Evolutionary conservation across 1,140 invertebrate species (phyloP), one percentile per base, ranked within the genome.

Genomic region (Drosophila triauraria): DNA sequence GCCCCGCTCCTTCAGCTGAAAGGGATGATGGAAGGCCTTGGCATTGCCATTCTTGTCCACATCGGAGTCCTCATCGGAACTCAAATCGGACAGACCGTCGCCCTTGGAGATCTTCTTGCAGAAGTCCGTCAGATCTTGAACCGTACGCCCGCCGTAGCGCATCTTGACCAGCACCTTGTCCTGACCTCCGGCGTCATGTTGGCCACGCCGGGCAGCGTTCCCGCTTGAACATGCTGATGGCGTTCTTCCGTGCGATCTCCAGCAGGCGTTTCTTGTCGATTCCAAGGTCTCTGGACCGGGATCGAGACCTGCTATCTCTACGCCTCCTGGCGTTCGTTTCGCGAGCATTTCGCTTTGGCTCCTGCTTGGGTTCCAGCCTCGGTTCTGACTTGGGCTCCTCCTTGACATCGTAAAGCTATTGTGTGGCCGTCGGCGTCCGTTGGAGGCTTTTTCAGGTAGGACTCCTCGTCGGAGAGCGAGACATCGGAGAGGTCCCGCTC

Each of bases 81-180:
- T 95, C n/a, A 96, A 94, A 72, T 95, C 96, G 1, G 96, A 96
- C 23, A 96, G 92, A 90, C 97, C 96, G 93, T 98, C 97, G 78
- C 96, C 97, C 82, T 96, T 96, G 25, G 97, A 97, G 30, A 99
- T 94, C 78, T 96, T 96, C 91, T 98, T 97, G 93, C 98, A 99
- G 93, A 98, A 99, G 92, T 98, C 97, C 93, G 94, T 98, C n/a
- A 98, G 93, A 94, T 98, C 97, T 84, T 98, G 97, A 5, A 99
- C 97, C 62, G 97, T 97, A 93, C 98, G 98, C 30, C 93, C 97
- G 63, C 97, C 97, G 78, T 97, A 96, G 93, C 97, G 96, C 91
- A 98, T 96, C 48, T 96, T 95, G 13, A 96, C 95, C 85, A 97
- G 95, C 57, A 96, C 95, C 93, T 97, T 96, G 88, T 97, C 95